These are phyloP conservation scores for Psittacara wagleri DNA, from an alignment of 2,113 vertebrate genomes.

Conservation along the genomic window DNA sequence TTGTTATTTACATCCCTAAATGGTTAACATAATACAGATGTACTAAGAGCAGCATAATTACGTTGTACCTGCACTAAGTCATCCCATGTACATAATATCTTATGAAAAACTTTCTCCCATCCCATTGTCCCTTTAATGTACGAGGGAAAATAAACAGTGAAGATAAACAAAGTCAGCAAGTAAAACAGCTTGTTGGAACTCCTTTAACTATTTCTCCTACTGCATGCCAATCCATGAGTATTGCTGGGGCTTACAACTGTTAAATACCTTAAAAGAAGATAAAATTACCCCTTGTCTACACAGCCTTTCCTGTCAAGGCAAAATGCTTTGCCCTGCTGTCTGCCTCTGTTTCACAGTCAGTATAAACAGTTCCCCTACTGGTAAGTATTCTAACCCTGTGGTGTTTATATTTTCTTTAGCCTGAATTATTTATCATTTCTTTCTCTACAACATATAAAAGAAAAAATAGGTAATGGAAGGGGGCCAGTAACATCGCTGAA, in stretches of 20 bases:
- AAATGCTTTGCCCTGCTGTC: neutral
- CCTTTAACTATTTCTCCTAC: neutral
- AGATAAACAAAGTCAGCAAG: neutral
- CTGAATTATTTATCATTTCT: conserved; percentile 33
- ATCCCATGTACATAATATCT: neutral
- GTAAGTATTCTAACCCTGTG: conserved; percentile 18
- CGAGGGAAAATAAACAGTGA: neutral
- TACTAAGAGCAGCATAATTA: neutral
- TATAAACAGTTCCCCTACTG: neutral
- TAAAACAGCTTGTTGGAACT: neutral
- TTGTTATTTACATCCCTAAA: neutral
- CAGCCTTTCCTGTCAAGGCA: neutral
- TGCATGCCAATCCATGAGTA: neutral
- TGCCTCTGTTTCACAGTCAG: conserved; percentile 21
- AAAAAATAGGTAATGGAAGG: neutral
- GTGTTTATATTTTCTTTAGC: neutral
- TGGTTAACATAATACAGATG: neutral
- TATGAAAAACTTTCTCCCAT: neutral
- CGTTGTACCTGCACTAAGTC: neutral
- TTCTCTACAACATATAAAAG: neutral
- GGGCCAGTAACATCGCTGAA: neutral
- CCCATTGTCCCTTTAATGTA: neutral
- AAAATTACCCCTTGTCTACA: conserved; percentile 5
- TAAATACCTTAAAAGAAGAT: neutral
- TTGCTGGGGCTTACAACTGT: neutral